Evolutionary conservation across 30 jellyfish, hydroid and myxozoan species (phyloP).

Genomic region (Pelagia noctiluca): DNA sequence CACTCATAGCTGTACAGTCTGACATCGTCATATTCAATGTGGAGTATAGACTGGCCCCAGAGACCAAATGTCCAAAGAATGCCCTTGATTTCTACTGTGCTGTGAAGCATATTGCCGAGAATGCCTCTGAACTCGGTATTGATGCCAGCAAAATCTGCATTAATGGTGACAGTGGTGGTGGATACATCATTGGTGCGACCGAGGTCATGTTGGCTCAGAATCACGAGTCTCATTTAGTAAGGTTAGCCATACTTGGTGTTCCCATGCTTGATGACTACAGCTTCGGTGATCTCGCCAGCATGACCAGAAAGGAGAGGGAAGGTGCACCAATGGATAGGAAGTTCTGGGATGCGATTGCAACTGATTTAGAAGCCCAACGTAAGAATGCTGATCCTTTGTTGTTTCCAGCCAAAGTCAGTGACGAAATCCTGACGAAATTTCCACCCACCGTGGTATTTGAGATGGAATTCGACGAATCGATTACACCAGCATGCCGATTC

Average conservation of each 20-base stretch:
- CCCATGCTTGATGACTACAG: constrained; percentile 47
- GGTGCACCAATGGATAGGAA: constrained; percentile 4
- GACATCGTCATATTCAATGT: constrained; percentile 17
- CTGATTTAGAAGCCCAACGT: constrained; percentile 40
- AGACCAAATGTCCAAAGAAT: constrained; percentile 54
- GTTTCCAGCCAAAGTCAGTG: constrained; percentile 51
- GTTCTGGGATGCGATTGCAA: constrained; percentile 50
- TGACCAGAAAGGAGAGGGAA: constrained; percentile 53
- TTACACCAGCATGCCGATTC: constrained; percentile 29
- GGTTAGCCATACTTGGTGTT: too few relatives aligned
- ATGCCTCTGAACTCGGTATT: too few relatives aligned
- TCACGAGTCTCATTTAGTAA: too few relatives aligned
- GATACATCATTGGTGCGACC: constrained; percentile 39
- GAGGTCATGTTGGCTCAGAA: constrained; percentile 66
- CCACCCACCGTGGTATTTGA: too few relatives aligned
- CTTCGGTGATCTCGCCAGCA: constrained; percentile 34
- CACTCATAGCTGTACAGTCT: neutral
- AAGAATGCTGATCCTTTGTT: constrained; percentile 46
- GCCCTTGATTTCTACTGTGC: constrained; percentile 50
- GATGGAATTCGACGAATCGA: constrained; percentile 19
- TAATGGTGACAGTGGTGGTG: too few relatives aligned
- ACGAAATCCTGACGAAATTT: too few relatives aligned
- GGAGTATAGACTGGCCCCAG: too few relatives aligned
- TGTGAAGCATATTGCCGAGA: too few relatives aligned
- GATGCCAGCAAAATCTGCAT: too few relatives aligned